Conservation (phyloP, 1,140 invertebrate species). For the Camponotus floridanus region DNA sequence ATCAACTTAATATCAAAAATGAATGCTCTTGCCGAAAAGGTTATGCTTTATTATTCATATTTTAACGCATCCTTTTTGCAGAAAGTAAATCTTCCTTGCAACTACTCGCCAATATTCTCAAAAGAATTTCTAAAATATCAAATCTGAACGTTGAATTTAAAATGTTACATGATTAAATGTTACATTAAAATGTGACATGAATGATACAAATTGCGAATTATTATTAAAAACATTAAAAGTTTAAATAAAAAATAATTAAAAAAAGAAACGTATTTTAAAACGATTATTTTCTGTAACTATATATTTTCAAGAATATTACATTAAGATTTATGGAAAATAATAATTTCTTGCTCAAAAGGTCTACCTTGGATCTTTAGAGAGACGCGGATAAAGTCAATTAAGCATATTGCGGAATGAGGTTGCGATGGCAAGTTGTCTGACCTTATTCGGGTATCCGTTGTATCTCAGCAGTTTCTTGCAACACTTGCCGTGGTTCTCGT, state of each 20-base stretch:
- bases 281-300: neutral
- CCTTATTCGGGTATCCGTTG: slow-evolving; percentile 91
- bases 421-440: slow-evolving; percentile 76
- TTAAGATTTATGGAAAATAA: neutral
- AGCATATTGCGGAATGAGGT: neutral
- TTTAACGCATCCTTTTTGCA: neutral
- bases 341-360: neutral
- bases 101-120: neutral
- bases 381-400: neutral
- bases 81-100: neutral
- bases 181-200: no score
- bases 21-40: slow-evolving; percentile 33
- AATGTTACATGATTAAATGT: no score
- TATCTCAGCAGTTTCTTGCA: slow-evolving; percentile 90
- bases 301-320: neutral
- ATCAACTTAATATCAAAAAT: slow-evolving; percentile 53
- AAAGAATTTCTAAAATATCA: neutral
- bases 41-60: slow-evolving; percentile 10
- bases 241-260: neutral
- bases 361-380: neutral
- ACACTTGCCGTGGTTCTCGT: slow-evolving; percentile 90
- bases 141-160: neutral
- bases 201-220: neutral
- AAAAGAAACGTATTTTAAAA: neutral
- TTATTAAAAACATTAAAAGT: neutral